Percentiles rank a stretch among this genome's conserved stretches.
These are phyloP conservation scores for Rhynchonycteris naso DNA, from an alignment of 2,797 vertebrate species.

Conservation along the genomic window DNA sequence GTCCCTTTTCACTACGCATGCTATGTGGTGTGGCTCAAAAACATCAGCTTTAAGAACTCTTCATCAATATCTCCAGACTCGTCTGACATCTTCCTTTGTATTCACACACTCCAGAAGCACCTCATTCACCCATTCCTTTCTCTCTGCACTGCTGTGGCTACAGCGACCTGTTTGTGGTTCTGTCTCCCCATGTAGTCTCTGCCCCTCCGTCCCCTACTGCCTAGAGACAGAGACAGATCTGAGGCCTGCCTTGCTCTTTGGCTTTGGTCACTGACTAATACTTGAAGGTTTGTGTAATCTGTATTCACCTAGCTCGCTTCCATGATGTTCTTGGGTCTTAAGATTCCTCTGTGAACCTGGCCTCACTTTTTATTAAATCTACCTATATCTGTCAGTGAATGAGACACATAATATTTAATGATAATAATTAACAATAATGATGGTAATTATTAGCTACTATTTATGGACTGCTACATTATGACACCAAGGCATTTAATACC, in stretches of 20 bases:
- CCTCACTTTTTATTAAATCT: not conserved
- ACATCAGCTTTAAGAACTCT: not conserved
- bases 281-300: not conserved
- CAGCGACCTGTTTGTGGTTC: not conserved
- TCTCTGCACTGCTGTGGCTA: not conserved
- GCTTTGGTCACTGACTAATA: not conserved
- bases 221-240: not conserved
- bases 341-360: not conserved
- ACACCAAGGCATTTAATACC: not conserved
- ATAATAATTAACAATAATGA: not conserved
- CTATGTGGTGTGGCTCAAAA: not conserved
- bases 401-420: not conserved
- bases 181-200: not conserved
- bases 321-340: not conserved
- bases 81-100: not conserved
- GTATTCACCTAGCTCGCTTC: not conserved
- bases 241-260: not conserved
- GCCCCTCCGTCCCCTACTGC: fast-evolving
- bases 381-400: not conserved
- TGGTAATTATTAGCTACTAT: not conserved
- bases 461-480: not conserved
- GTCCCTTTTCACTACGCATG: not conserved
- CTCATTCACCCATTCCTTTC: not conserved
- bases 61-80: not conserved
- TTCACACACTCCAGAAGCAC: not conserved